phyloP scores from a whole-genome alignment of 2,113 vertebrate genomes.

The Neodon shergylaensis region DNA sequence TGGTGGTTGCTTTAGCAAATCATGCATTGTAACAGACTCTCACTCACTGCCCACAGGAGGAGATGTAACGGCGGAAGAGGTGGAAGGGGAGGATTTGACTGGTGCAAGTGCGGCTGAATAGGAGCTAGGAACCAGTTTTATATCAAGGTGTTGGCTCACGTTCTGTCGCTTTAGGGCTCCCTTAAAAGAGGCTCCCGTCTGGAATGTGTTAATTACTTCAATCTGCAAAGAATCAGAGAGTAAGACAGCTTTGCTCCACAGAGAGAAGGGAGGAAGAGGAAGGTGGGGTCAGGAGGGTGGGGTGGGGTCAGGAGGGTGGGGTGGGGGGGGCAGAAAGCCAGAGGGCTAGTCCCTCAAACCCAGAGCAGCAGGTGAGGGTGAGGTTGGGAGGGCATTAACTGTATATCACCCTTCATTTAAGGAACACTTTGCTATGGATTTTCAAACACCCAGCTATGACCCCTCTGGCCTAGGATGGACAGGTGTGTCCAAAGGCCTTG shows the following conservation, averaged over 20 bases:
- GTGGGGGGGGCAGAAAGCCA: slow-evolving; percentile 38
- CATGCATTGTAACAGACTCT: slow-evolving; percentile 91
- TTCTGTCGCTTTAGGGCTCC: slow-evolving; percentile 97
- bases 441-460: slow-evolving; percentile 53
- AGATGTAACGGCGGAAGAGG: slow-evolving; percentile 92
- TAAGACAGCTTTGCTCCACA: slow-evolving; percentile 87
- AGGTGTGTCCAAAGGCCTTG: not conserved
- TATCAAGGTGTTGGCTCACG: slow-evolving; percentile 98
- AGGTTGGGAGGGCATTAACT: not conserved
- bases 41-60: slow-evolving; percentile 99
- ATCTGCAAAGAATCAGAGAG: slow-evolving; percentile 98
- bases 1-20: slow-evolving; percentile 85
- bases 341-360: slow-evolving; percentile 53
- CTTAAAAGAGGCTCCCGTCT: slow-evolving; percentile 96
- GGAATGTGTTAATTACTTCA: slow-evolving; percentile 99
- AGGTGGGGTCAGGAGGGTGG: slow-evolving; percentile 26
- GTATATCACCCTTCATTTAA: not conserved
- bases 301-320: slow-evolving; percentile 22
- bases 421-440: slow-evolving; percentile 49
- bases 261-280: slow-evolving; percentile 61
- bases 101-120: slow-evolving; percentile 96
- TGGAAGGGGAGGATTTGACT: slow-evolving; percentile 94
- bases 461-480: not conserved
- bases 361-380: not conserved
- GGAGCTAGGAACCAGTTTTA: slow-evolving; percentile 99